Evolutionary conservation across 2,888 invertebrate genomes (phyloP).

Genomic region (Archips crataeganus): DNA sequence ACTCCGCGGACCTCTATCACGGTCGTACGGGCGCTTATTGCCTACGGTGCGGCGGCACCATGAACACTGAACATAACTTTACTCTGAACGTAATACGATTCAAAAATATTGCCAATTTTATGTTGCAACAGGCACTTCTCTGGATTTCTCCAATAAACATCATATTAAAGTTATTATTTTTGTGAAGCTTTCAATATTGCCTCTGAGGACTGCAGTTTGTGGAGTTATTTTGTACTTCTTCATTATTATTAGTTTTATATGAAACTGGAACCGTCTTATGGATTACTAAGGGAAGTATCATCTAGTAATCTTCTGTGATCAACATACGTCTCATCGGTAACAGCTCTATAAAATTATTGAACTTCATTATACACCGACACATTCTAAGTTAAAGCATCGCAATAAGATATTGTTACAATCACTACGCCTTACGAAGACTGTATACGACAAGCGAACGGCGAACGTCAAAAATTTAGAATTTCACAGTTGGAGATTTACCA

Average conservation of each 20-base stretch:
- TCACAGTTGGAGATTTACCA: constrained; percentile 76
- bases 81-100: constrained; percentile 76
- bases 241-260: constrained; percentile 70
- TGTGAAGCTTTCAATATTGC: constrained; percentile 79
- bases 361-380: constrained; percentile 79
- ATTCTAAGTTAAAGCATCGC: constrained; percentile 85
- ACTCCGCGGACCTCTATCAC: constrained; percentile 46
- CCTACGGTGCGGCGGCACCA: constrained; percentile 51
- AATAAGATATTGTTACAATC: constrained; percentile 84
- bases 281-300: constrained; percentile 68
- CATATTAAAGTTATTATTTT: constrained; percentile 79
- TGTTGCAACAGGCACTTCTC: constrained; percentile 85
- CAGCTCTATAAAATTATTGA: constrained; percentile 78
- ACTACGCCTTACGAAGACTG: constrained; percentile 76
- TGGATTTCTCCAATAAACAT: constrained; percentile 85
- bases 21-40: constrained; percentile 44
- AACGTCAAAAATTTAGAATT: constrained; percentile 81
- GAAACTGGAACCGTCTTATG: constrained; percentile 67
- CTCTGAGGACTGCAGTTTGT: constrained; percentile 73
- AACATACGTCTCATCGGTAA: constrained; percentile 74
- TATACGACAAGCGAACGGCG: constrained; percentile 74
- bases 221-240: constrained; percentile 76
- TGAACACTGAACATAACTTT: constrained; percentile 74
- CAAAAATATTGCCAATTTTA: constrained; percentile 85
- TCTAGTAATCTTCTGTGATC: constrained; percentile 68